Conservation (phyloP, 1,140 invertebrate species). For the Anadara kagoshimensis region DNA sequence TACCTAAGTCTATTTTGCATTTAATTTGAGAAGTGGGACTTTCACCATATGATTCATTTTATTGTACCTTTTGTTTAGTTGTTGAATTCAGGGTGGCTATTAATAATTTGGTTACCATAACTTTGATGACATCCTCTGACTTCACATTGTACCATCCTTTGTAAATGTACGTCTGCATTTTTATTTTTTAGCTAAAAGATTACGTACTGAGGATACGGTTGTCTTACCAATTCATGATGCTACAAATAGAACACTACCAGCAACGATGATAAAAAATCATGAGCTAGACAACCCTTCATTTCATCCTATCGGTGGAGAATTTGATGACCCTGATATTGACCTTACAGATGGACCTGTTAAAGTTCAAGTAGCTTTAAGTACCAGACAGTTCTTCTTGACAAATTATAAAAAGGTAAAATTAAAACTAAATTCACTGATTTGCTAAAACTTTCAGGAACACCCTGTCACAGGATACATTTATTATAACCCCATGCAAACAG, state of each 20-base stretch:
- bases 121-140: background rate
- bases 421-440: background rate
- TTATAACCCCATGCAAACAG: background rate
- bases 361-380: constrained; percentile 55
- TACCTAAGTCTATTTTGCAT: too few relatives aligned
- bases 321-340: constrained; percentile 56
- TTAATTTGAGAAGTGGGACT: too few relatives aligned
- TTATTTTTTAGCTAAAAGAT: constrained; percentile 26
- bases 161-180: background rate
- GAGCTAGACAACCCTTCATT: too few relatives aligned
- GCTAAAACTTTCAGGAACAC: background rate
- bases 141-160: background rate
- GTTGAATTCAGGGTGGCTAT: too few relatives aligned
- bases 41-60: too few relatives aligned
- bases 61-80: too few relatives aligned
- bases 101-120: too few relatives aligned
- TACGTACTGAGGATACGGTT: constrained; percentile 39
- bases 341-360: constrained; percentile 63
- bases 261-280: too few relatives aligned
- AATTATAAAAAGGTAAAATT: constrained; percentile 55
- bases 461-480: background rate
- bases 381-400: constrained; percentile 56
- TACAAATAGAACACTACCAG: too few relatives aligned
- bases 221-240: constrained; percentile 36
- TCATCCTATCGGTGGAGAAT: constrained; percentile 39